Conservation (phyloP, 2,888 invertebrate species). For the Ennomos quercinarius region DNA sequence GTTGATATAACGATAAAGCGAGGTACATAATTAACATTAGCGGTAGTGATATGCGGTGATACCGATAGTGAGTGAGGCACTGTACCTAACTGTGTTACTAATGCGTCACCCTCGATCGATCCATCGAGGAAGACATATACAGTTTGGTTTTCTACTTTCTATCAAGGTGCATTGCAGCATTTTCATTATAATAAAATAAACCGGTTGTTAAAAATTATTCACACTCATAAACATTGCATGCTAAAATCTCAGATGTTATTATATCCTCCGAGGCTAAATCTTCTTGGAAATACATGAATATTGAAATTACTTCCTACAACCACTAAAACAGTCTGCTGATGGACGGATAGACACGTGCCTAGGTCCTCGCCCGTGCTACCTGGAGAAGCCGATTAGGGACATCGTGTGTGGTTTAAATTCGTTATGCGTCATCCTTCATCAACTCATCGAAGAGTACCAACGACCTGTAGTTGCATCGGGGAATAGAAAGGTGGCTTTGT, state of each 20-base stretch:
- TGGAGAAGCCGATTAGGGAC: slow-evolving; percentile 26
- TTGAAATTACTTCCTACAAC: too few relatives aligned
- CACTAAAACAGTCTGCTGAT: too few relatives aligned
- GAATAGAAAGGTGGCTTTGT: slow-evolving; percentile 68
- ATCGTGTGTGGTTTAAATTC: slow-evolving; percentile 34
- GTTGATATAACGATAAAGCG: slow-evolving; percentile 53
- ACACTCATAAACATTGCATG: too few relatives aligned
- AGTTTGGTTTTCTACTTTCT: too few relatives aligned
- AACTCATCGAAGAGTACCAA: slow-evolving; percentile 53
- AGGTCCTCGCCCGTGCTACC: slow-evolving; percentile 25
- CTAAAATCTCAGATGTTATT: too few relatives aligned
- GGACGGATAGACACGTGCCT: too few relatives aligned
- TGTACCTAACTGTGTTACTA: slow-evolving; percentile 32
- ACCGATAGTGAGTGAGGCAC: slow-evolving; percentile 41
- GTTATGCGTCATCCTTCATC: slow-evolving; percentile 62
- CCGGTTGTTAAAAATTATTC: too few relatives aligned
- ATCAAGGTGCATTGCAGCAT: too few relatives aligned
- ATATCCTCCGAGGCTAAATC: too few relatives aligned
- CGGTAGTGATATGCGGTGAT: slow-evolving; percentile 40
- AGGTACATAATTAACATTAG: slow-evolving; percentile 55
- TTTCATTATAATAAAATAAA: too few relatives aligned
- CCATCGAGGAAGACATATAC: not conserved
- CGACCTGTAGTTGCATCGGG: slow-evolving; percentile 49
- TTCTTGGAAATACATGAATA: too few relatives aligned
- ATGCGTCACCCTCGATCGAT: slow-evolving; percentile 38